Conservation (phyloP, 2,113 vertebrate genomes). For the Trogon melanurus region DNA sequence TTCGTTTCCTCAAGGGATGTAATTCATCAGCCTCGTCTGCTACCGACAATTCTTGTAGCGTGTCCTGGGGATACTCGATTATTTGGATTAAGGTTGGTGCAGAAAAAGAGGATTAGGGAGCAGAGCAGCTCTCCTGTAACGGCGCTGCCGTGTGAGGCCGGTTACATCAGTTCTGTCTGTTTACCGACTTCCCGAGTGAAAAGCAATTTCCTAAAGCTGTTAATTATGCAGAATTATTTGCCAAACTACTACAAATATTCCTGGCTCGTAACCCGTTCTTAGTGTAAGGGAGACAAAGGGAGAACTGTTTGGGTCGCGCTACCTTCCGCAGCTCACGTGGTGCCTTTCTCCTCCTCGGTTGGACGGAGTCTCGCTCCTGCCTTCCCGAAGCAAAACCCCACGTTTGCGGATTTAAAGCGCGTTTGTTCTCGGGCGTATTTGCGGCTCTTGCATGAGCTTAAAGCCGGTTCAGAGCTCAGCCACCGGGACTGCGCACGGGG, state of each 20-base stretch:
- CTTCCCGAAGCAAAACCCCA: not conserved
- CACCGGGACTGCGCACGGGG: accelerated
- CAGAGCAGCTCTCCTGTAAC: not conserved
- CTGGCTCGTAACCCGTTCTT: not conserved
- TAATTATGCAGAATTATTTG: not conserved
- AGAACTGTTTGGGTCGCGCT: not conserved
- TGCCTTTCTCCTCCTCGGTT: not conserved
- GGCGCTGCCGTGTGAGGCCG: not conserved
- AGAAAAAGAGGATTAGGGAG: not conserved
- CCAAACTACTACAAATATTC: not conserved
- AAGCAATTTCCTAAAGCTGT: constrained; percentile 3
- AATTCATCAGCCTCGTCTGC: not conserved
- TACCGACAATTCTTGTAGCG: not conserved
- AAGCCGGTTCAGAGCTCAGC: not conserved
- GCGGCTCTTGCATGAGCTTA: not conserved
- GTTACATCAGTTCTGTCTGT: not conserved
- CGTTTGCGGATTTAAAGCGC: not conserved
- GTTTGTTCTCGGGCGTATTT: not conserved
- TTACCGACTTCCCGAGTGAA: not conserved
- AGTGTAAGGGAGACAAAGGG: not conserved
- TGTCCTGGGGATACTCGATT: not conserved
- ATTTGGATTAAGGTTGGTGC: not conserved
- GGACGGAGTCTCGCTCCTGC: not conserved
- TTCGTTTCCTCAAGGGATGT: not conserved
- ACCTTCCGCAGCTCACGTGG: not conserved